Evolutionary conservation across 2,888 invertebrate genomes (phyloP).

Genomic region (Linnaemya vulpina): DNA sequence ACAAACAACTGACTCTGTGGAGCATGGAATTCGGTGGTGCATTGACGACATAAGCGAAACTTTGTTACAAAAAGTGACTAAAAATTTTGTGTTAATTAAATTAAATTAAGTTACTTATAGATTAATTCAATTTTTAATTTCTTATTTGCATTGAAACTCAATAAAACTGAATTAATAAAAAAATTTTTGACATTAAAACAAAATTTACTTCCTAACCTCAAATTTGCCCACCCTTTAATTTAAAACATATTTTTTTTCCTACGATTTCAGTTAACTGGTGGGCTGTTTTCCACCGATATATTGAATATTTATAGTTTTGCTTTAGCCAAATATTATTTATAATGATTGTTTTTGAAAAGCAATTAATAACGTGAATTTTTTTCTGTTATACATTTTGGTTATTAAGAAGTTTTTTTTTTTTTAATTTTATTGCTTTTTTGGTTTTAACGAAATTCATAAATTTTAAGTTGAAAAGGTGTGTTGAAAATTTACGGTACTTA

Average conservation of each 20-base stretch:
- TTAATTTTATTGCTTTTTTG: not conserved
- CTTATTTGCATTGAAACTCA: too few species aligned
- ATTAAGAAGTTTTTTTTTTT: constrained; percentile 19
- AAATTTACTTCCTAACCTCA: too few species aligned
- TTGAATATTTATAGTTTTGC: constrained; percentile 19
- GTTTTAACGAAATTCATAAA: constrained; percentile 62
- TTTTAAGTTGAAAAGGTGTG: constrained; percentile 65
- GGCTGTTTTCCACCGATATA: constrained; percentile 44
- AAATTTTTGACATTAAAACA: too few species aligned
- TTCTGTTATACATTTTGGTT: constrained; percentile 14
- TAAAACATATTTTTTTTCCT: not conserved
- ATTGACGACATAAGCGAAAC: too few species aligned
- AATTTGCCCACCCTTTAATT: too few species aligned
- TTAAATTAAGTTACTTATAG: too few species aligned
- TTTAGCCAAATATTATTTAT: constrained; percentile 62
- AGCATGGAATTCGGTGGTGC: too few species aligned
- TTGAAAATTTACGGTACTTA: constrained; percentile 68
- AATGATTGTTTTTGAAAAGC: constrained; percentile 70
- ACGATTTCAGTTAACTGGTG: constrained; percentile 38
- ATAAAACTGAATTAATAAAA: too few species aligned
- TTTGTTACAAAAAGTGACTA: too few species aligned
- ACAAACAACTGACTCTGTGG: too few species aligned
- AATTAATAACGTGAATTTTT: constrained; percentile 60
- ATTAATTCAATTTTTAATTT: too few species aligned
- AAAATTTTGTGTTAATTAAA: too few species aligned